phyloP scores from a whole-genome alignment of 2,888 invertebrate species.

The Spodoptera exigua region DNA sequence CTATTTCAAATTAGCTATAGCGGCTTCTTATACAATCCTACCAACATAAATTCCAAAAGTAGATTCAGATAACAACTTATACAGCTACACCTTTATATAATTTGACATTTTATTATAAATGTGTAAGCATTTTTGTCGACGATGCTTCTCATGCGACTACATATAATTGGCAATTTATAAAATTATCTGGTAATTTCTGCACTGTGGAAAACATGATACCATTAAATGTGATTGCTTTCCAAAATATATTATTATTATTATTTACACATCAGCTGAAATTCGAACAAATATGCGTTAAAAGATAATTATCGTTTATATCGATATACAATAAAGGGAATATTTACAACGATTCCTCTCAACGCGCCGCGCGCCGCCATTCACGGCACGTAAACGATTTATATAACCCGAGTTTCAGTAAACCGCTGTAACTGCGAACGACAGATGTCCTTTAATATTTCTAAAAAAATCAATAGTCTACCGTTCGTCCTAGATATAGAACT shows the following conservation, averaged over 20 bases:
- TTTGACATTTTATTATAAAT: too few species aligned
- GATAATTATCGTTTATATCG: conserved; percentile 17
- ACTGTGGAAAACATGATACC: conserved; percentile 8
- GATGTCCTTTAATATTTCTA: conserved; percentile 28
- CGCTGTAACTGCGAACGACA: conserved; percentile 26
- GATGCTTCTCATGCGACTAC: too few species aligned
- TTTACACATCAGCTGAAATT: conserved; percentile 18
- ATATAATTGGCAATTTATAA: too few species aligned
- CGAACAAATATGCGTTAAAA: conserved; percentile 18
- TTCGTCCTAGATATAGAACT: conserved; percentile 15
- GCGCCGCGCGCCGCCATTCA: conserved; percentile 16
- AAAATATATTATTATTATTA: too few species aligned
- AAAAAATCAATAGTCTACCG: conserved; percentile 26
- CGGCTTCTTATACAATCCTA: too few species aligned
- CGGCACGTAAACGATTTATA: conserved; percentile 28
- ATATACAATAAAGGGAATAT: conserved; percentile 28
- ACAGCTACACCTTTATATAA: too few species aligned
- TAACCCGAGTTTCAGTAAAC: conserved; percentile 18
- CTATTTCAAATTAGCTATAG: too few species aligned
- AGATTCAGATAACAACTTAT: too few species aligned
- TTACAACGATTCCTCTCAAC: conserved; percentile 10
- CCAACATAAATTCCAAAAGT: too few species aligned
- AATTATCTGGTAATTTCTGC: conserved; percentile 1
- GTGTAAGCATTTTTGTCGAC: too few species aligned
- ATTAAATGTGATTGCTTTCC: conserved; percentile 11